A percentile compares a stretch with the other conserved stretches of the same genome.
These are phyloP conservation scores for Aradophagus sp. DNA, from an alignment of 1,140 invertebrate genomes.

Conservation along the genomic window DNA sequence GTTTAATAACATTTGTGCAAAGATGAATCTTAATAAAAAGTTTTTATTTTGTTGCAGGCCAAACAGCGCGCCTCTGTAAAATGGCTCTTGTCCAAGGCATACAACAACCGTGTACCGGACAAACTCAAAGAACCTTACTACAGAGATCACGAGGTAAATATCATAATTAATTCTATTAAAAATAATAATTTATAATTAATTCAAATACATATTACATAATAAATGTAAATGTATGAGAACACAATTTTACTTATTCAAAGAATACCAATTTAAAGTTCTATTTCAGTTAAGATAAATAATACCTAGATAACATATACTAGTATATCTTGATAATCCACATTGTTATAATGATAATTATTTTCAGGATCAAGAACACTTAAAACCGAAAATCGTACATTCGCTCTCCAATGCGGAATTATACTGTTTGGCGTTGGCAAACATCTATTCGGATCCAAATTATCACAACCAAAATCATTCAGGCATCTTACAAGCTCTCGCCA, in stretches of 20 bases:
- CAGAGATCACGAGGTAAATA: slow-evolving; percentile 93
- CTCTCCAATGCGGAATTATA: slow-evolving; percentile 97
- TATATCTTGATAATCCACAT: no score
- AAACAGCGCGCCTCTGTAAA: slow-evolving; percentile 97
- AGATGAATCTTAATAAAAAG: no score
- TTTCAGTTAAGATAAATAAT: no score
- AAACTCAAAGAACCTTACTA: slow-evolving; percentile 96
- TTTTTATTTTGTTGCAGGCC: slow-evolving; percentile 82
- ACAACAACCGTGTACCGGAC: slow-evolving; percentile 95
- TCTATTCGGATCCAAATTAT: slow-evolving; percentile 97
- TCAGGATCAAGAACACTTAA: slow-evolving; percentile 94
- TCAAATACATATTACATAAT: no score
- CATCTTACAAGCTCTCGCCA: slow-evolving; percentile 91
- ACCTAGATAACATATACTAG: no score
- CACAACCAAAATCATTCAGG: slow-evolving; percentile 96
- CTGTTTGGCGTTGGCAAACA: slow-evolving; percentile 94
- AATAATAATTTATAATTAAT: slow-evolving; percentile 1
- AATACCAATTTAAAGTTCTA: no score
- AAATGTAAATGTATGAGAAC: no score
- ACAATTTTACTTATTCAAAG: no score
- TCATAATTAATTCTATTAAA: slow-evolving; percentile 17
- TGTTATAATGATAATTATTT: no score
- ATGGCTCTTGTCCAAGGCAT: slow-evolving; percentile 98
- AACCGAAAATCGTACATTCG: slow-evolving; percentile 92
- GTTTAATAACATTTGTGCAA: no score